Conservation (phyloP, 2,888 invertebrate species). For the Morpho helenor region DNA sequence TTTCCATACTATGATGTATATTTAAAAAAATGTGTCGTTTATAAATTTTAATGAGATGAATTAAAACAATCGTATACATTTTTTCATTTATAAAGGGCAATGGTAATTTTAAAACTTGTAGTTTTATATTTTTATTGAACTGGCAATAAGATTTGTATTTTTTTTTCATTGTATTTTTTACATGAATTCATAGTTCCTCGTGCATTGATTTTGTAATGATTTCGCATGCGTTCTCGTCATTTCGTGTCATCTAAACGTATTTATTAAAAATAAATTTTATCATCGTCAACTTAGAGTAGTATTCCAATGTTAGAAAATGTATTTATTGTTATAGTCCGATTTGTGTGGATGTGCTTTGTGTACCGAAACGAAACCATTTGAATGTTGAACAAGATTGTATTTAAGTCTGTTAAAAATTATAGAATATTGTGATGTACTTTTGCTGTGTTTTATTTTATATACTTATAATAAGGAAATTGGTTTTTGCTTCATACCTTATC, state of each 20-base stretch:
- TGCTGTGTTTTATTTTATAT: constrained; percentile 37
- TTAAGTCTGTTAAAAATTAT: constrained; percentile 75
- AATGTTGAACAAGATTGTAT: constrained; percentile 69
- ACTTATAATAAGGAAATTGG: too few relatives aligned
- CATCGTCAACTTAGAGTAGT: constrained; percentile 23
- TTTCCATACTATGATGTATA: too few relatives aligned
- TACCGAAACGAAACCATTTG: constrained; percentile 53
- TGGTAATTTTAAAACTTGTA: constrained; percentile 23
- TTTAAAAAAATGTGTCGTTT: background rate
- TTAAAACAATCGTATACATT: constrained; percentile 15
- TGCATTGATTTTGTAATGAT: constrained; percentile 33
- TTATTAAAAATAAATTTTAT: constrained; percentile 27
- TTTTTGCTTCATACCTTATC: too few relatives aligned
- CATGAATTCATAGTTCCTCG: constrained; percentile 46
- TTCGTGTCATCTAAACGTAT: constrained; percentile 53
- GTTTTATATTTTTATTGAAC: constrained; percentile 18
- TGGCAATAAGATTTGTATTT: constrained; percentile 13
- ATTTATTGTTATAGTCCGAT: constrained; percentile 65
- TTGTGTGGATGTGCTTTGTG: constrained; percentile 51
- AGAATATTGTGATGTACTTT: constrained; percentile 50
- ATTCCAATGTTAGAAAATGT: constrained; percentile 63
- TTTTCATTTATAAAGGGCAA: constrained; percentile 27
- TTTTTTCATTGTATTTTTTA: constrained; percentile 25
- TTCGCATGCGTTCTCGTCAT: constrained; percentile 60
- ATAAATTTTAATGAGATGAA: constrained; percentile 9